Conservation (phyloP, 1,140 invertebrate genomes). For the Spodoptera frugiperda region DNA sequence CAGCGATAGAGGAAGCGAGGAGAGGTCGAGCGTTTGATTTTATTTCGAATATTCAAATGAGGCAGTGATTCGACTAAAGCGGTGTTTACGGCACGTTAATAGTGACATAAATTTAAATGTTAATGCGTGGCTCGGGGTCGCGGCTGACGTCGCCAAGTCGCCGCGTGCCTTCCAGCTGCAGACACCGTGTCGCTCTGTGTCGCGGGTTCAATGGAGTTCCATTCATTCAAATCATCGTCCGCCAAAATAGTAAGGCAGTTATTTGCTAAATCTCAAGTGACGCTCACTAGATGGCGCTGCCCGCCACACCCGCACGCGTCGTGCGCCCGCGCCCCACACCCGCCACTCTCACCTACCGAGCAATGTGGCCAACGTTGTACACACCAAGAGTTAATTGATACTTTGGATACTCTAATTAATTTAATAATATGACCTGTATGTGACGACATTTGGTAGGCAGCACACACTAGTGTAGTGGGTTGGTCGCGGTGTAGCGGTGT, state of each 20-base stretch:
- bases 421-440: too few relatives aligned
- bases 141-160: background rate
- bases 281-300: conserved; percentile 4
- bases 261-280: background rate
- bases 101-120: conserved; percentile 62
- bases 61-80: conserved; percentile 48
- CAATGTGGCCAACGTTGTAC: too few relatives aligned
- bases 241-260: background rate
- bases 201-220: background rate
- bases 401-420: too few relatives aligned
- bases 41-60: conserved; percentile 35
- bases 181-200: conserved; percentile 8
- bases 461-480: too few relatives aligned
- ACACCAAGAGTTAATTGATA: too few relatives aligned
- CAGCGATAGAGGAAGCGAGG: background rate
- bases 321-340: too few relatives aligned
- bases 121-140: conserved; percentile 52
- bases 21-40: background rate
- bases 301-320: background rate
- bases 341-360: too few relatives aligned
- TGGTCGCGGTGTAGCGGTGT: too few relatives aligned
- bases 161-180: conserved; percentile 1
- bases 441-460: too few relatives aligned
- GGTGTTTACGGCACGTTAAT: conserved; percentile 52
- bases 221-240: background rate